Base-by-base conservation (phyloP, 2,797 vertebrate genomes). In the Microchirus variegatus region DNA sequence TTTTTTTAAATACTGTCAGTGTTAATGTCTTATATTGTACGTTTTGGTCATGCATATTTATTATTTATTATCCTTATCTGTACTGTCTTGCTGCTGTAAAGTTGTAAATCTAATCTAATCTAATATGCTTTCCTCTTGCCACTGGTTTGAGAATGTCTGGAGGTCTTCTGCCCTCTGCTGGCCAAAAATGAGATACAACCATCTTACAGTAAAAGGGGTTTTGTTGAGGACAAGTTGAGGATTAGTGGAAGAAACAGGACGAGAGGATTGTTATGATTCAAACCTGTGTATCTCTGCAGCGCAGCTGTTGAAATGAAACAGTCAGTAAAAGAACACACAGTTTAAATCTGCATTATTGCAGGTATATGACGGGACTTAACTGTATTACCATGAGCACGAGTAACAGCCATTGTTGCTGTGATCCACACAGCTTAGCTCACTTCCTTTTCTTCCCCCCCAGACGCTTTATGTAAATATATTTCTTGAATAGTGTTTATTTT, bases 131-230 rank as follows among this genome's bases (percentile, higher is more conserved):
- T n/a, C n/a, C 26, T 14, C 60, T 42, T 19, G 12, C 42, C 14
- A 12, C 15, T 17, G 41, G 35, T 18, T 4, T 26, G 5, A 5
- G 22, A 22, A 22, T 22, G 8, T 22, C 40, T 53, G 44, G 17
- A 1, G 7, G 58, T 40, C 14, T 43, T 48, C 52, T 66, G 70
- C 60, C 64, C 69, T 51, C 69, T 77, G 47, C 53, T 77, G 65
- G 69, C 1, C 19, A 36, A 60, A 60, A 51, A 41, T 31, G 1
- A 15, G 26, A 18, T 0, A 3, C 13, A 12, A 12, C 15, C 44
- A 44, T 11, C 19, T 40, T 9, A n/a, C n/a, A n/a, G n/a, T 12
- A 10, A 5, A 38, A 4, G 15, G 19, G 16, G 57, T 58, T 61
- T 58, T 47, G 17, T 37, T 14, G 5, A 41, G 18, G 26, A 58